Conservation (phyloP, 2,888 invertebrate species). For the Eristalis arbustorum region DNA sequence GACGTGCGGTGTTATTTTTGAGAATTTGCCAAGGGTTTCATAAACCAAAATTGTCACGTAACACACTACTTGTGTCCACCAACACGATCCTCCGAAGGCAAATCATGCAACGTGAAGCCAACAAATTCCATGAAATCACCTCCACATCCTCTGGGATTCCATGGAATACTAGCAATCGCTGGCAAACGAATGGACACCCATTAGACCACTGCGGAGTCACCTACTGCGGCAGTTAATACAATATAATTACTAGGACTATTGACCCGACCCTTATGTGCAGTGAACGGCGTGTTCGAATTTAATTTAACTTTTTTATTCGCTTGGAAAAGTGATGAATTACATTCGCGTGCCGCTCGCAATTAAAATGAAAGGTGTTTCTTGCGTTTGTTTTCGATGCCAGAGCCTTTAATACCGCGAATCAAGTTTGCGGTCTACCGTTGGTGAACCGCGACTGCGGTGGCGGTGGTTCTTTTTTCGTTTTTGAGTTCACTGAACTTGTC, state of each 20-base stretch:
- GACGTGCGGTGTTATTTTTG: neutral
- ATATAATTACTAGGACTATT: constrained; percentile 57
- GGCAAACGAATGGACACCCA: neutral
- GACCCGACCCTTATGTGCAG: constrained; percentile 43
- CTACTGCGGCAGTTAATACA: constrained; percentile 48
- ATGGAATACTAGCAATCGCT: neutral
- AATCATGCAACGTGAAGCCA: neutral
- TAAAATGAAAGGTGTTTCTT: constrained; percentile 33
- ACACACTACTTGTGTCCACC: neutral
- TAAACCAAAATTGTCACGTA: neutral
- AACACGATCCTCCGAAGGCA: neutral
- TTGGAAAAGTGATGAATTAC: neutral
- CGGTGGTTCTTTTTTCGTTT: neutral
- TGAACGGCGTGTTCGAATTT: constrained; percentile 24
- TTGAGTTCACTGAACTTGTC: neutral
- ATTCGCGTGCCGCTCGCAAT: constrained; percentile 51
- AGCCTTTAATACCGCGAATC: constrained; percentile 17
- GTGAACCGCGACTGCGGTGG: neutral
- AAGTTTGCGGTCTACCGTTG: constrained; percentile 20
- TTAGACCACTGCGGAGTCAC: constrained; percentile 19
- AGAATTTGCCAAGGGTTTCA: neutral
- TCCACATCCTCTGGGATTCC: neutral
- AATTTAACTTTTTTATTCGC: neutral
- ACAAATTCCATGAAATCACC: neutral
- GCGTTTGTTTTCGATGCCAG: constrained; percentile 2